These are phyloP conservation scores for Intellagama lesueurii DNA, from an alignment of 2,797 vertebrate species.

Conservation along the genomic window DNA sequence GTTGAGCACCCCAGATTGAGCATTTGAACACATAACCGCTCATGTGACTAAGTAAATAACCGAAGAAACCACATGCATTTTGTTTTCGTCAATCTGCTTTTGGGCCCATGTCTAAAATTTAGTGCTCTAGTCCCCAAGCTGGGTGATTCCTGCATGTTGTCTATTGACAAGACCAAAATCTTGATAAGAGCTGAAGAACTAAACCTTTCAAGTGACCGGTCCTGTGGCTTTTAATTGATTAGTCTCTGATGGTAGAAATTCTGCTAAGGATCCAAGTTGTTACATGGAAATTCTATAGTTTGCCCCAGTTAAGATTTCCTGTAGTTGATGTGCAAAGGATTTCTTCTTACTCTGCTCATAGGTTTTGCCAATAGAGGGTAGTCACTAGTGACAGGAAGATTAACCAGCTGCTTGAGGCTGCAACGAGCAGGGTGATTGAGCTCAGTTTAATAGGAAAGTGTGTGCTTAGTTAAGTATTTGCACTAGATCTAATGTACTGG, in stretches of 20 bases:
- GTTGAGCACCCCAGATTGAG: no score
- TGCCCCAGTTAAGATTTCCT: not conserved
- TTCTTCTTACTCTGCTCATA: slow-evolving; percentile 9
- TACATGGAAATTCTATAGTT: not conserved
- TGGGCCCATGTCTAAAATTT: no score
- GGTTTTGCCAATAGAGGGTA: not conserved
- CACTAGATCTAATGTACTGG: slow-evolving; percentile 70
- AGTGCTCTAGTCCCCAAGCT: no score
- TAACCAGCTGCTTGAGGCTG: not conserved
- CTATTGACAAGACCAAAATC: not conserved
- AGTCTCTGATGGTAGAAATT: not conserved
- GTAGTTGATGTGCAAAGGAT: not conserved
- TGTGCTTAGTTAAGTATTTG: slow-evolving; percentile 50
- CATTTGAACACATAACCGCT: no score
- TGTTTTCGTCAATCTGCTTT: no score
- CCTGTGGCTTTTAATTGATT: not conserved
- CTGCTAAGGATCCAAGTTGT: not conserved
- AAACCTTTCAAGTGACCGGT: not conserved
- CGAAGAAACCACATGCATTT: no score
- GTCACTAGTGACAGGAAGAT: not conserved
- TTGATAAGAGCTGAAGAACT: not conserved
- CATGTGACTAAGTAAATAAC: no score
- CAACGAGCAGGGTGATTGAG: slow-evolving; percentile 39
- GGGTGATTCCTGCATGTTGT: not conserved
- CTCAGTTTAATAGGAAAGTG: slow-evolving; percentile 38